These are phyloP conservation scores for Pluvialis apricaria DNA, from an alignment of 2,113 vertebrate genomes.

Conservation along the genomic window DNA sequence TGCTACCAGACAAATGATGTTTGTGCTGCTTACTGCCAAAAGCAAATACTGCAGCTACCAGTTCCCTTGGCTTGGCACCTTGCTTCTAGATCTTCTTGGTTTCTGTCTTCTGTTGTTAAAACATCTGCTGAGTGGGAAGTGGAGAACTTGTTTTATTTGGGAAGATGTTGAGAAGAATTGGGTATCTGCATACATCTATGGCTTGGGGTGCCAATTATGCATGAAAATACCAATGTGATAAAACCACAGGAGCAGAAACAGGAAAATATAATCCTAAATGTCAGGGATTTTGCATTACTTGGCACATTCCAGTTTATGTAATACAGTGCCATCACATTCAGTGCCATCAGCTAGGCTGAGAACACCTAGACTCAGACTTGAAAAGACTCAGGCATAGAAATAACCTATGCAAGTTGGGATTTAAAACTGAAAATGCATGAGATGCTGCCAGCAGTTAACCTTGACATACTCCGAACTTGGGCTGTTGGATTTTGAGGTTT, in stretches of 20 bases:
- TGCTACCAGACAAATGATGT: not conserved
- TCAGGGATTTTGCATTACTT: slow-evolving; percentile 14
- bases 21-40: not conserved
- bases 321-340: not conserved
- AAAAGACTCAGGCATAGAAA: not conserved
- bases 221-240: slow-evolving; percentile 2
- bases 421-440: not conserved
- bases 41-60: not conserved
- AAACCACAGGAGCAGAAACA: slow-evolving; percentile 21
- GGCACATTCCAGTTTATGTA: not conserved
- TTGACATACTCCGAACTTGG: not conserved
- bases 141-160: not conserved
- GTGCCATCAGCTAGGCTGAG: not conserved
- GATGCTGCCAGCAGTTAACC: not conserved
- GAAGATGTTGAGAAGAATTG: not conserved
- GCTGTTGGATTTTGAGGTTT: not conserved
- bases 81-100: not conserved
- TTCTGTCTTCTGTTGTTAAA: slow-evolving; percentile 20
- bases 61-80: not conserved
- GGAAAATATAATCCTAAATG: slow-evolving; percentile 13
- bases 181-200: not conserved
- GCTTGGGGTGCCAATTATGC: slow-evolving; percentile 14
- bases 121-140: slow-evolving; percentile 47
- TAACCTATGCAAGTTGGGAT: not conserved
- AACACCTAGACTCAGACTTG: not conserved